phyloP scores from a whole-genome alignment of 2,888 invertebrate species.

The Orthosia cruda region DNA sequence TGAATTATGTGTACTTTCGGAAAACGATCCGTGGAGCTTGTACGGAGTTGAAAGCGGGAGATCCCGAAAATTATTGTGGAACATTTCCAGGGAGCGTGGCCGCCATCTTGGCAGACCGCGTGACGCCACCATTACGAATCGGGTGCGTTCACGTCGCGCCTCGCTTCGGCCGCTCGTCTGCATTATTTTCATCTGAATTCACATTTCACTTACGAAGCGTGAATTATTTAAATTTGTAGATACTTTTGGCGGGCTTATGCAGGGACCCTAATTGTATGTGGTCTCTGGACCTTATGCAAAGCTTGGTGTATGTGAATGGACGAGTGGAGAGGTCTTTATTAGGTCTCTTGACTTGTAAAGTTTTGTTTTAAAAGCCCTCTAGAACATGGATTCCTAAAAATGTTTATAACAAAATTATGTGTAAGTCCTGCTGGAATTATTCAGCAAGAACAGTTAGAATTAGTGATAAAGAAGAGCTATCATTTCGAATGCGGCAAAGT shows the following conservation, averaged over 20 bases:
- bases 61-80: slow-evolving; percentile 81
- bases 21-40: slow-evolving; percentile 64
- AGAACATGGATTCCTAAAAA: not conserved
- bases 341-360: not conserved
- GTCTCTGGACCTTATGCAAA: not conserved
- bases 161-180: slow-evolving; percentile 64
- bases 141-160: slow-evolving; percentile 79
- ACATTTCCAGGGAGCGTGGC: slow-evolving; percentile 78
- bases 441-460: not conserved
- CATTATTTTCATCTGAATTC: slow-evolving; percentile 74
- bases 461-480: not conserved
- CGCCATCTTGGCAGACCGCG: slow-evolving; percentile 91
- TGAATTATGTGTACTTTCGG: slow-evolving; percentile 63
- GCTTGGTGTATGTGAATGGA: not conserved
- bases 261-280: not conserved
- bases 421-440: not conserved
- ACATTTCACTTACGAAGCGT: slow-evolving; percentile 61
- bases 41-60: slow-evolving; percentile 77
- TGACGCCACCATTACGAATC: slow-evolving; percentile 90
- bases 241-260: slow-evolving; percentile 17
- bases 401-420: too few species aligned
- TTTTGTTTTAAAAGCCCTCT: not conserved
- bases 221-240: slow-evolving; percentile 52
- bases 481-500: not conserved
- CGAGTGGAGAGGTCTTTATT: not conserved